Evolutionary conservation across 2,113 vertebrate species (phyloP).

Genomic region (Hoplias malabaricus): DNA sequence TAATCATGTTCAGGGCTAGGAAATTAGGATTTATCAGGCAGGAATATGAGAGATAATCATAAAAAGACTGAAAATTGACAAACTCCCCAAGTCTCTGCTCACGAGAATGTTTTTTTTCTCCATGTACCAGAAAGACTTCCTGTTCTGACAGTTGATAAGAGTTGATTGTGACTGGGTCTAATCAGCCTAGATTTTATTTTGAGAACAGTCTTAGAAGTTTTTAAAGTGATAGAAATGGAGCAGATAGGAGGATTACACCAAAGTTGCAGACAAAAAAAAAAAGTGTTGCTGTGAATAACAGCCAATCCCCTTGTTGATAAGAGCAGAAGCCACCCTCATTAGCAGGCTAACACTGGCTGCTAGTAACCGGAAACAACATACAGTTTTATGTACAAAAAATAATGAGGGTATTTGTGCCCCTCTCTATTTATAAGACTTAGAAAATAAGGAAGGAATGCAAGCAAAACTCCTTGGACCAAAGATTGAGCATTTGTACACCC

Average conservation of each 20-base stretch:
- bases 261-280: background rate
- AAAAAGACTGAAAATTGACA: background rate
- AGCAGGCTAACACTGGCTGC: background rate
- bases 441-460: background rate
- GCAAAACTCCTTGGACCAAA: background rate
- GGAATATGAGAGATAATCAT: background rate
- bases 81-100: background rate
- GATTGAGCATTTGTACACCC: background rate
- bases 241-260: conserved; percentile 1
- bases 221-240: background rate
- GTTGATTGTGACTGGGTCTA: background rate
- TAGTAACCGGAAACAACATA: background rate
- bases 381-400: background rate
- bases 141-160: background rate
- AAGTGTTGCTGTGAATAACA: background rate
- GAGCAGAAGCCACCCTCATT: conserved; percentile 1
- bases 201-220: background rate
- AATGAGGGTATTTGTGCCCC: background rate
- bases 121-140: background rate
- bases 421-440: background rate
- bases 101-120: background rate
- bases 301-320: background rate
- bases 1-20: background rate
- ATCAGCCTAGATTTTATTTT: background rate
- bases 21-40: background rate